Base-by-base conservation (phyloP, 2,113 vertebrate species). In the Cacatua alba region DNA sequence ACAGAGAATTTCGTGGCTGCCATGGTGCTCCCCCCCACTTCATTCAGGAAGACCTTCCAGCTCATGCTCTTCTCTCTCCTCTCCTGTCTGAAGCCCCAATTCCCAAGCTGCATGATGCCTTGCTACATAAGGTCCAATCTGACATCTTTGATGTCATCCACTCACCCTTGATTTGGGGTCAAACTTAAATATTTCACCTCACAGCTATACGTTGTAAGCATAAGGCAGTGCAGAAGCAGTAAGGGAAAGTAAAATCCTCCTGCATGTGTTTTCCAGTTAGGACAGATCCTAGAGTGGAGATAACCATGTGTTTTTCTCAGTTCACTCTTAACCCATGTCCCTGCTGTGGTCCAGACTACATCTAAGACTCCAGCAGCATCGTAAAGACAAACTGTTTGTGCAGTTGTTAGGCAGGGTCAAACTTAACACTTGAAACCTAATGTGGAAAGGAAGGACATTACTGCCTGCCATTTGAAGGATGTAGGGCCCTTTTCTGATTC, bases 21-120 rank as follows among this genome's bases (percentile, higher is more conserved):
- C 6, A 2, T 4, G 3, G 52, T 44, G 53, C 13, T 0, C 2
- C 28, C 26, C 3, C 25, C 9, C 2, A 14, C 33, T 59, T 59
- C 33, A 35, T 23, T 59, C 4, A 29, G 7, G 0, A 1, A 92
- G 53, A 43, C 8, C 21, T 75, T 86, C 63, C 37, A 88, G 23
- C 25, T 68, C 24, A 55, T 13, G 26, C 46, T 91, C 10, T 33
- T 86, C 0, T 0, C 31, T 52, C 10, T 70, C 20, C 17, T 43
- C 12, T 43, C 18, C 39, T 17, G 28, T 15, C 12, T 4, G 1
- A 78, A 51, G 44, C 28, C 13, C 6, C 3, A 25, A 0, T 13
- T 87, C 60, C 33, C 15, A 63, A 74, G 16, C 12, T 59, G 16
- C 2, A 1, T 0, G 1, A 17, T n/a, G 25, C 17, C 12, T 46